A percentile compares a stretch with the other conserved stretches of the same genome.
Conservation (phyloP, 2,113 vertebrate species). For the Murina feae region DNA sequence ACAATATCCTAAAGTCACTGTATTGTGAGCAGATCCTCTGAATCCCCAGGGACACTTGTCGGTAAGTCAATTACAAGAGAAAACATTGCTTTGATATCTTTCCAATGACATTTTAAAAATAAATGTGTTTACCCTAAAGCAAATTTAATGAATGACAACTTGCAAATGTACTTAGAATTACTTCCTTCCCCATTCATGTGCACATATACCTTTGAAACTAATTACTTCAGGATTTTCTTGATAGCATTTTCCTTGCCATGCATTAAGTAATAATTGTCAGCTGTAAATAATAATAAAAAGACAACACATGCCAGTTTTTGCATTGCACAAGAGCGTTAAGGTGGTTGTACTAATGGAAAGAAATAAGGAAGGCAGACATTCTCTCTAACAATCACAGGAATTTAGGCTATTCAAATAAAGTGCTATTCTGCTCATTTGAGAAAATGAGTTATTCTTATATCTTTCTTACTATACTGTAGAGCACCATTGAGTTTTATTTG, state of each 20-base stretch:
- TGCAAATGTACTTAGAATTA: conserved; percentile 73
- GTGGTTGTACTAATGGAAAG: conserved; percentile 57
- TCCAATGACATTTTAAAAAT: conserved; percentile 70
- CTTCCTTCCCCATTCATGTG: conserved; percentile 42
- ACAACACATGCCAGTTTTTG: conserved; percentile 69
- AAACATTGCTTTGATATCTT: conserved; percentile 65
- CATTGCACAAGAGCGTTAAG: conserved; percentile 44
- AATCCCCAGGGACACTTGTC: conserved; percentile 3
- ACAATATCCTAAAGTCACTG: neutral
- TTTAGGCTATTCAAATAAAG: neutral
- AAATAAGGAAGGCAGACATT: neutral
- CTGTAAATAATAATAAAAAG: conserved; percentile 74
- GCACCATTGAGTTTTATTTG: neutral
- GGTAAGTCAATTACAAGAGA: conserved; percentile 67
- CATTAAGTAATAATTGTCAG: conserved; percentile 77
- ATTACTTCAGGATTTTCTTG: conserved; percentile 75
- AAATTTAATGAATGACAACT: conserved; percentile 65
- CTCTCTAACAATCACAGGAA: neutral
- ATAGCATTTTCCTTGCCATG: conserved; percentile 70
- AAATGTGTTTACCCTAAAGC: conserved; percentile 73
- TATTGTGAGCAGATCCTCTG: neutral
- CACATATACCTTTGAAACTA: conserved; percentile 74
- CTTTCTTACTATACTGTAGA: neutral
- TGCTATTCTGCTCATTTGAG: neutral
- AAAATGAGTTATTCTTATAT: neutral